phyloP scores from a whole-genome alignment of 2,888 invertebrate species.

The Petrolisthes cinctipes region DNA sequence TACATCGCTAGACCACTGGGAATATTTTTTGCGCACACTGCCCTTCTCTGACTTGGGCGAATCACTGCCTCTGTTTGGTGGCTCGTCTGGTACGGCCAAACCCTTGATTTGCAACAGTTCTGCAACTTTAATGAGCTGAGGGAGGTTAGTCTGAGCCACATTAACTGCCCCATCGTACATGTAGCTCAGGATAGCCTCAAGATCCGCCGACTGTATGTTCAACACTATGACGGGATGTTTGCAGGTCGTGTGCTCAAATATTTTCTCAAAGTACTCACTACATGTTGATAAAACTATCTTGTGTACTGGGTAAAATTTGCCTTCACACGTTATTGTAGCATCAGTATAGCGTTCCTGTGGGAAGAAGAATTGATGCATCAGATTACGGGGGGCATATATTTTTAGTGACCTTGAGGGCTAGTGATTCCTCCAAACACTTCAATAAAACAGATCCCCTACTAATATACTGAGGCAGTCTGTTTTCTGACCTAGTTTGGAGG shows the following conservation, averaged over 20 bases:
- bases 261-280: constrained; percentile 2
- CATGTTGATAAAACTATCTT: constrained; percentile 60
- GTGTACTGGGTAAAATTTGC: constrained; percentile 37
- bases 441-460: too few species aligned
- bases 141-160: constrained; percentile 54
- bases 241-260: constrained; percentile 62
- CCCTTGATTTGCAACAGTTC: constrained; percentile 62
- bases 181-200: constrained; percentile 60
- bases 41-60: background rate
- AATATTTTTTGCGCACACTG: background rate
- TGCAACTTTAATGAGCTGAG: constrained; percentile 60
- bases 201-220: constrained; percentile 54
- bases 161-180: constrained; percentile 63
- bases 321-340: constrained; percentile 60
- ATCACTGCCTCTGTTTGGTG: constrained; percentile 24
- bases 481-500: too few species aligned
- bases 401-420: too few species aligned
- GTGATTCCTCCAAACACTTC: too few species aligned
- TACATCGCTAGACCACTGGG: constrained; percentile 21
- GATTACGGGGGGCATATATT: too few species aligned
- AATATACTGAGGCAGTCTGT: too few species aligned
- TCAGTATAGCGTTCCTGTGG: constrained; percentile 62
- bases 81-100: constrained; percentile 60
- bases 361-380: background rate
- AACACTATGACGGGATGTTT: constrained; percentile 63